Base-by-base conservation (phyloP, 1,140 invertebrate genomes). In the Zaprionus lachaisei region DNA sequence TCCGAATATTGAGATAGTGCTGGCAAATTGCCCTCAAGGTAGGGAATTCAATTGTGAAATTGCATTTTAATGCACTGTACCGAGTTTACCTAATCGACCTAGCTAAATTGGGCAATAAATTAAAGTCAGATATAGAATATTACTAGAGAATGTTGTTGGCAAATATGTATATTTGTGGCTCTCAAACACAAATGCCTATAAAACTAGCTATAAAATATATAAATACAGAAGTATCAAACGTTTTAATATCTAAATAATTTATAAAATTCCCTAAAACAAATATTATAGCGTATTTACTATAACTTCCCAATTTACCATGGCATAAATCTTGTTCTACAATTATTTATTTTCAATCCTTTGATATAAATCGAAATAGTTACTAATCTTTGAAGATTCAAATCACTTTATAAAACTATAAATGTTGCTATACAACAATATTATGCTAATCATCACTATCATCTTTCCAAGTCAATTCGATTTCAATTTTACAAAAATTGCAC, bases 1-100 rank as follows among this genome's bases (percentile, higher is more conserved):
- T 64, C 62, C 49, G 31, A 64, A 64, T 51, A 51, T 12, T 51
- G 11, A n/a, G 38, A n/a, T n/a, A 41, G 15, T 41, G 14, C 38
- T 41, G 5, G 41, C 7, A 47, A 47, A 47, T 47, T 47, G 41
- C 41, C 7, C 41, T 17, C 41, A 47, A 47, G 41, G 41, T 47
- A 20, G 41, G 20, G 41, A 47, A 47, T 47, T 47, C 41, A 17
- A 47, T 47, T 47, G n/a, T 5, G n/a, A 44, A 44, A 44, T 41
- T 41, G 11, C 20, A 41, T 60, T 60, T 60, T 26, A 22, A 38
- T 41, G 11, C 20, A 6, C 14, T 9, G 4, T 11, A 47, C n/a
- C 41, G 41, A 47, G 7, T 47, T 47, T 47, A 47, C n/a, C 41
- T 47, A 47, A 47, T 47, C 41, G 41, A 47, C 41, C n/a, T 17